Percentiles rank a stretch among this genome's conserved stretches.
Conservation (phyloP, 2,888 invertebrate species). For the Pimpla rufipes region DNA sequence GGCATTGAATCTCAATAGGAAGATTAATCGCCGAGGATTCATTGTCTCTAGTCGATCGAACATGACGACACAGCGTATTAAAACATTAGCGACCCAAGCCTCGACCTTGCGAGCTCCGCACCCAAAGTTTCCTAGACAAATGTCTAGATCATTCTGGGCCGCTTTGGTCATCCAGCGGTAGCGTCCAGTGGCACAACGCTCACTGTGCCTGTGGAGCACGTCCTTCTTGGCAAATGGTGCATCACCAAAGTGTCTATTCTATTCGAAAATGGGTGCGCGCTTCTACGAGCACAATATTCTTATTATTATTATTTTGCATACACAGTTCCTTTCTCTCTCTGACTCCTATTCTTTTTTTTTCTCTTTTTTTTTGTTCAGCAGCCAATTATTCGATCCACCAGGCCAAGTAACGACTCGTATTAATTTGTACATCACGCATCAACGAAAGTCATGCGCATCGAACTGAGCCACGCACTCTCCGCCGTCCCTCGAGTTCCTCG, state of each 20-base stretch:
- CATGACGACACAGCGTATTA: conserved; percentile 13
- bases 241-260: conserved; percentile 76
- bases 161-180: conserved; percentile 2
- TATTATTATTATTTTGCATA: conserved; percentile 48
- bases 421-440: conserved; percentile 73
- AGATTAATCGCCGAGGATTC: background rate
- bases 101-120: conserved; percentile 60
- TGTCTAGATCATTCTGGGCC: conserved; percentile 19
- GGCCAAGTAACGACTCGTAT: conserved; percentile 77
- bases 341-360: conserved; percentile 68
- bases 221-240: conserved; percentile 80
- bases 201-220: conserved; percentile 56
- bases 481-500: conserved; percentile 46
- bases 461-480: conserved; percentile 34
- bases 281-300: conserved; percentile 25
- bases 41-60: conserved; percentile 24
- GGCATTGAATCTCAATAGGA: conserved; percentile 1
- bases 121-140: conserved; percentile 53
- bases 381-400: conserved; percentile 78
- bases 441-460: conserved; percentile 66
- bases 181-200: conserved; percentile 22
- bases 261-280: conserved; percentile 64
- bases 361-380: conserved; percentile 70
- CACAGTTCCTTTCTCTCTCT: background rate
- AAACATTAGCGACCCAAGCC: conserved; percentile 30